These are phyloP conservation scores for Drosophila nigrodunni DNA, from an alignment of 1,140 invertebrate species.

Conservation along the genomic window DNA sequence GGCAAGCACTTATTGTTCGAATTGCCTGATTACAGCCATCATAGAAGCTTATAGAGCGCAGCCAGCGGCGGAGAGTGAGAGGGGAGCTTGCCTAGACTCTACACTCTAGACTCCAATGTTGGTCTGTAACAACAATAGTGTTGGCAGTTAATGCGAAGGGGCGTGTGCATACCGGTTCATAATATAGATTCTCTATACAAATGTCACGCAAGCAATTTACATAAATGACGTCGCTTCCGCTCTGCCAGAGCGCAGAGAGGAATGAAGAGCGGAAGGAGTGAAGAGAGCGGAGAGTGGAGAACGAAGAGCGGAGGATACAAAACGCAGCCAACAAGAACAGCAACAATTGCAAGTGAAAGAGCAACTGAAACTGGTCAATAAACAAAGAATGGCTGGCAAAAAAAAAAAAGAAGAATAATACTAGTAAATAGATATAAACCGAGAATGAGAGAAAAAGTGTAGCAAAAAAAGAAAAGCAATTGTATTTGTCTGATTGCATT, in stretches of 20 bases:
- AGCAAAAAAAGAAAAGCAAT: conserved; percentile 38
- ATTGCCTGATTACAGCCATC: conserved; percentile 36
- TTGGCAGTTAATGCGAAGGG: conserved; percentile 43
- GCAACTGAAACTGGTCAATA: conserved; percentile 36
- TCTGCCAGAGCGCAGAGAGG: conserved; percentile 25
- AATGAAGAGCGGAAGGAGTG: neutral
- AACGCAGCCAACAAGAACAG: conserved; percentile 56
- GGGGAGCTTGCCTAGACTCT: neutral
- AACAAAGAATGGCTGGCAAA: conserved; percentile 32
- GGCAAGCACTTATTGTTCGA: conserved; percentile 7
- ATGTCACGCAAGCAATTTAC: conserved; percentile 83
- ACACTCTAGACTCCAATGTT: no score
- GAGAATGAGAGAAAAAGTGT: conserved; percentile 51
- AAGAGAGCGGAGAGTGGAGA: conserved; percentile 7
- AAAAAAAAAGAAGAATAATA: conserved; percentile 49
- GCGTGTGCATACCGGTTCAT: conserved; percentile 55
- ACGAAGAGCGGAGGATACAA: neutral
- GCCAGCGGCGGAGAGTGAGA: conserved; percentile 1
- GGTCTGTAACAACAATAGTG: conserved; percentile 28
- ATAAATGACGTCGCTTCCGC: conserved; percentile 80
- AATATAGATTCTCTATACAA: conserved; percentile 66
- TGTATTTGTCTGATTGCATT: conserved; percentile 49
- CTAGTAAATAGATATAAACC: conserved; percentile 2
- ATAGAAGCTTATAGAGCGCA: conserved; percentile 41
- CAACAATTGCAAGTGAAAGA: conserved; percentile 59